Conservation (phyloP, 2,888 invertebrate species). For the Zootermopsis nevadensis region DNA sequence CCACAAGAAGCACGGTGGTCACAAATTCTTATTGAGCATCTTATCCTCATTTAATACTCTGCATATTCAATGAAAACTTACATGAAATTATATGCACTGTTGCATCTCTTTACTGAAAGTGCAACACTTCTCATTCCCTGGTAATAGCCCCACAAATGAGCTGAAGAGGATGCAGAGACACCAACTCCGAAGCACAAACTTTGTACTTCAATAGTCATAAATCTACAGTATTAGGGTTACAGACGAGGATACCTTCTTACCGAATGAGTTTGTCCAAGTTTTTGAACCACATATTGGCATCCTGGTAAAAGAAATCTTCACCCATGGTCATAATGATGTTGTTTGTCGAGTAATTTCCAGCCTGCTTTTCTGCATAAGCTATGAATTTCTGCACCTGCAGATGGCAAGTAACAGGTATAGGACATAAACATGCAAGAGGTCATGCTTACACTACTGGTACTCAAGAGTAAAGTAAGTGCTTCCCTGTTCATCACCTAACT, state of each 20-base stretch:
- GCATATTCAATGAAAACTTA: no score
- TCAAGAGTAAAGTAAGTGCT: not conserved
- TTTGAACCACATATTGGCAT: constrained; percentile 80
- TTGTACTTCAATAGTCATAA: no score
- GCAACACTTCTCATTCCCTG: no score
- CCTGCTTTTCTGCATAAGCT: constrained; percentile 44
- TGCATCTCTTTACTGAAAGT: no score
- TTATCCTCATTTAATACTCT: no score
- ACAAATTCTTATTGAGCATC: no score
- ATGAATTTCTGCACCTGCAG: constrained; percentile 51
- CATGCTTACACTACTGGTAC: not conserved
- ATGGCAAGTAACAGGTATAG: constrained; percentile 13
- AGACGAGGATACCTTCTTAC: constrained; percentile 65
- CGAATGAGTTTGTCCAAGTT: constrained; percentile 90
- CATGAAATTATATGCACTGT: no score
- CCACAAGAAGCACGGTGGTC: no score
- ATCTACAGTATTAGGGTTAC: not conserved
- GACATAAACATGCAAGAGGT: not conserved
- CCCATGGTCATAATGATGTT: constrained; percentile 94
- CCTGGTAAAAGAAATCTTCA: constrained; percentile 86
- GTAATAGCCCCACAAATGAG: no score
- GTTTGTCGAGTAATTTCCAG: constrained; percentile 62
- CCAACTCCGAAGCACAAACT: no score
- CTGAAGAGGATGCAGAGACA: no score
- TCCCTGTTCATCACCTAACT: no score